Evolutionary conservation across 92 coral and sea anemone genomes (phyloP).

Genomic region (Anthopleura xanthogrammica): DNA sequence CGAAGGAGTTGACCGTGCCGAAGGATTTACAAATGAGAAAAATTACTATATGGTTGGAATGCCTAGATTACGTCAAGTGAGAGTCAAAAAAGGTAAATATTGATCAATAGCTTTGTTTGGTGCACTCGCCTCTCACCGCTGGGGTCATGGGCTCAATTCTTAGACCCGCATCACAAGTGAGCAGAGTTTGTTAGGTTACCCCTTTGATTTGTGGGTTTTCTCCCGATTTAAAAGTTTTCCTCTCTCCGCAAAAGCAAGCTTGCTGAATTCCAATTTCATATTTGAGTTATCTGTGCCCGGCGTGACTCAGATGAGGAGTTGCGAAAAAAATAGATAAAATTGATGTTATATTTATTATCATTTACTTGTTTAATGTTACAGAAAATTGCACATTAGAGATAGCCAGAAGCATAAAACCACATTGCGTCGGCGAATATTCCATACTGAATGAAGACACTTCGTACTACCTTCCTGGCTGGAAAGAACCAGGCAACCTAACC

Average conservation of each 20-base stretch:
- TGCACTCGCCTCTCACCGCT: no score
- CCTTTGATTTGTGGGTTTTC: no score
- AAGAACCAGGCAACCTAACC: conserved; percentile 10
- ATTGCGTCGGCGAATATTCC: conserved; percentile 7
- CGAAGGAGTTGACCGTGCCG: conserved; percentile 30
- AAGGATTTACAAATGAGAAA: conserved; percentile 50
- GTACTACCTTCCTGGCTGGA: conserved; percentile 14
- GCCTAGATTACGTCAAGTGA: conserved; percentile 58
- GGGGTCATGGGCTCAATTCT: no score
- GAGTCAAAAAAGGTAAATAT: conserved; percentile 50
- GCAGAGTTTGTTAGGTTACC: no score
- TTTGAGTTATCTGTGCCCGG: no score
- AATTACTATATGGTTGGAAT: conserved; percentile 58
- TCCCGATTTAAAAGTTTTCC: no score
- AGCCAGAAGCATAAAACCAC: background rate
- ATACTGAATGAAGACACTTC: conserved; percentile 14
- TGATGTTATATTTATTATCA: no score
- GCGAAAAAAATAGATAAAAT: no score
- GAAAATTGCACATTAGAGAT: background rate
- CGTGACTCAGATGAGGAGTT: no score
- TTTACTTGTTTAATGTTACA: background rate
- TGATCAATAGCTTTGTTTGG: background rate
- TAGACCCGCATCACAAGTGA: no score
- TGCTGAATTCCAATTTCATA: no score
- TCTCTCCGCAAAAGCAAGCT: no score